Evolutionary conservation across 2,888 invertebrate species (phyloP).

Genomic region (Plutella xylostella): DNA sequence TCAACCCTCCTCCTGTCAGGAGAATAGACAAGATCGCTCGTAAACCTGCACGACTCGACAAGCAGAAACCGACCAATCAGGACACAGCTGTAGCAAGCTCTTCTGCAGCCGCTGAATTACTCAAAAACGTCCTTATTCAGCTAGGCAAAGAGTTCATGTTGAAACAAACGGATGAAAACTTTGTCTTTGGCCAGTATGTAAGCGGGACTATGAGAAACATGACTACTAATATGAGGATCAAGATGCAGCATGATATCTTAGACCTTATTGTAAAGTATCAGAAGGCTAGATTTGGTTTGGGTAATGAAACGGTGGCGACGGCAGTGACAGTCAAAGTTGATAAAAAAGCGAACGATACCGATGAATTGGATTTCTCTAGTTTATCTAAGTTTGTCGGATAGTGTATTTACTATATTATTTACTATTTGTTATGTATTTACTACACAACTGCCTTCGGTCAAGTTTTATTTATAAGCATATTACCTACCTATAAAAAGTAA

Average conservation of each 20-base stretch:
- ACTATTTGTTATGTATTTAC: neutral
- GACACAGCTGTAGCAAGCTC: conserved; percentile 14
- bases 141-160: conserved; percentile 38
- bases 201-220: conserved; percentile 49
- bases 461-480: neutral
- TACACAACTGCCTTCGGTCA: neutral
- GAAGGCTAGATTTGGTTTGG: too few species aligned
- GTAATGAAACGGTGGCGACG: conserved; percentile 7
- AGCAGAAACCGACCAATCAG: conserved; percentile 14
- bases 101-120: conserved; percentile 30
- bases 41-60: conserved; percentile 36
- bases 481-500: too few species aligned
- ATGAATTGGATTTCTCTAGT: conserved; percentile 52
- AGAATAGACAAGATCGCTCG: too few species aligned
- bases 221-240: conserved; percentile 33
- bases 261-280: conserved; percentile 44
- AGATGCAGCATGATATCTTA: conserved; percentile 52
- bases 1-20: conserved; percentile 55
- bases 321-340: neutral
- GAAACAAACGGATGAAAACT: conserved; percentile 45
- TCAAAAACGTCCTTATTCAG: conserved; percentile 42
- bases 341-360: conserved; percentile 34
- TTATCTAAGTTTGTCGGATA: conserved; percentile 50
- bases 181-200: conserved; percentile 58
- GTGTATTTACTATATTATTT: neutral